A percentile compares a stretch with the other conserved stretches of the same genome.
phyloP scores from a whole-genome alignment of 2,797 vertebrate species.

The Hyperoplus immaculatus region DNA sequence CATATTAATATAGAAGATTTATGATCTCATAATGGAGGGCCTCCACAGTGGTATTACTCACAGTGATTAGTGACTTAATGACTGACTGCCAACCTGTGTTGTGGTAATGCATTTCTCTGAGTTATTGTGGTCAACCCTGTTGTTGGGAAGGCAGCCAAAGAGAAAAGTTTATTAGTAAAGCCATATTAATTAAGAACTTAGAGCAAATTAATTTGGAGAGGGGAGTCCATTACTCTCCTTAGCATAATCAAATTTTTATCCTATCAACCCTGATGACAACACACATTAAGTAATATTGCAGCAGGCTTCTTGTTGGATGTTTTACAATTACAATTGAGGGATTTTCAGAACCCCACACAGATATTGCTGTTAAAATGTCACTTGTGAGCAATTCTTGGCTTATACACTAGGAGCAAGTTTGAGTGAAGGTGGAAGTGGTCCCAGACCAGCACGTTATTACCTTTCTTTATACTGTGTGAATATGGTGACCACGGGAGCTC shows the following conservation, averaged over 20 bases:
- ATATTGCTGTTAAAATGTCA: slow-evolving; percentile 49
- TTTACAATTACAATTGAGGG: slow-evolving; percentile 38
- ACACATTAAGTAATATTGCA: slow-evolving; percentile 36
- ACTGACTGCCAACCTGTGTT: slow-evolving; percentile 64
- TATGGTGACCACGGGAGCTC: slow-evolving; percentile 37
- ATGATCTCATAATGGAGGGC: slow-evolving; percentile 63
- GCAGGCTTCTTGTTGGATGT: slow-evolving; percentile 28
- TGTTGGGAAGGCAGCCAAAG: slow-evolving; percentile 66
- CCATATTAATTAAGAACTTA: slow-evolving; percentile 71
- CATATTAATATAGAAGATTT: slow-evolving; percentile 70
- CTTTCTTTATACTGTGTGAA: slow-evolving; percentile 37
- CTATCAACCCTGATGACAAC: slow-evolving; percentile 29
- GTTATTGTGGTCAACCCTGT: slow-evolving; percentile 59
- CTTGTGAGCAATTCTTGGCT: slow-evolving; percentile 30
- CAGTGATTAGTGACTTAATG: slow-evolving; percentile 72
- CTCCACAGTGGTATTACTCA: slow-evolving; percentile 62
- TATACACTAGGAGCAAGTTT: slow-evolving; percentile 3
- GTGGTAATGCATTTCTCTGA: slow-evolving; percentile 62
- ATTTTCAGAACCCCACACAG: slow-evolving; percentile 38
- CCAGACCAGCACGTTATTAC: slow-evolving; percentile 45
- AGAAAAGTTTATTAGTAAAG: slow-evolving; percentile 69
- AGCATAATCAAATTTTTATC: slow-evolving; percentile 49
- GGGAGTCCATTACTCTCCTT: slow-evolving; percentile 42
- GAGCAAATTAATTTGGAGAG: slow-evolving; percentile 63
- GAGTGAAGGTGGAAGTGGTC: slow-evolving; percentile 16